Evolutionary conservation across 2,797 vertebrate species (phyloP).

Genomic region (Oryzias sinensis): DNA sequence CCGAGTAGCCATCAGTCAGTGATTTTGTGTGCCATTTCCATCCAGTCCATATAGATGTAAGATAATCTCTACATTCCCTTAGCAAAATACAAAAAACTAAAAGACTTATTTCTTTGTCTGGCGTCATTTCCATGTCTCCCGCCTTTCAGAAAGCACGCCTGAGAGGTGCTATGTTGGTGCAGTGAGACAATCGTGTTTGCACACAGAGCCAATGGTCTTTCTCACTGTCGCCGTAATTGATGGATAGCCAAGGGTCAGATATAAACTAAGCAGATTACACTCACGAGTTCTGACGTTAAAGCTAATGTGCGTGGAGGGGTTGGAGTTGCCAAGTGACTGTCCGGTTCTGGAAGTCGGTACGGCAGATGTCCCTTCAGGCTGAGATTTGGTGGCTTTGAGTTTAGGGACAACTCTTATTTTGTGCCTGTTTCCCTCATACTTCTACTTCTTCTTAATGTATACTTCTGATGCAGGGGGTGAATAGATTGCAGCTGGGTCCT

Average conservation of each 20-base stretch:
- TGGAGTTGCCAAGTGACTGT: slow-evolving; percentile 51
- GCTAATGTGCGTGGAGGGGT: slow-evolving; percentile 28
- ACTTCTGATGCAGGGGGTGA: slow-evolving; percentile 58
- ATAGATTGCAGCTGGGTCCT: slow-evolving; percentile 64
- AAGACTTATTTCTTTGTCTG: too few species aligned
- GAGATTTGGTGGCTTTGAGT: slow-evolving; percentile 50
- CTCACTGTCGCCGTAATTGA: slow-evolving; percentile 67
- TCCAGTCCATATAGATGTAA: slow-evolving; percentile 17
- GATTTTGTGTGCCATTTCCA: slow-evolving; percentile 45
- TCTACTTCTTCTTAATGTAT: slow-evolving; percentile 43
- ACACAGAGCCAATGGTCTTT: slow-evolving; percentile 67
- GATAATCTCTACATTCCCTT: slow-evolving; percentile 5
- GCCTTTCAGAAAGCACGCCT: slow-evolving; percentile 18
- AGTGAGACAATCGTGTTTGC: slow-evolving; percentile 60
- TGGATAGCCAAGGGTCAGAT: slow-evolving; percentile 70
- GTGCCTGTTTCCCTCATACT: slow-evolving; percentile 16
- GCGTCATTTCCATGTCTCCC: neutral
- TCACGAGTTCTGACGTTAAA: slow-evolving; percentile 50
- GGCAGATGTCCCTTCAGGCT: slow-evolving; percentile 56
- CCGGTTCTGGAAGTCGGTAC: slow-evolving; percentile 56
- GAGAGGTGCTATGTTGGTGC: slow-evolving; percentile 22
- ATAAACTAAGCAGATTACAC: slow-evolving; percentile 73
- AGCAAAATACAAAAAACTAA: neutral
- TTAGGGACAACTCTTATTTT: slow-evolving; percentile 25
- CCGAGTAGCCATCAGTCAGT: slow-evolving; percentile 54